Conservation (phyloP, 2,797 vertebrate species). For the Geotria australis region DNA sequence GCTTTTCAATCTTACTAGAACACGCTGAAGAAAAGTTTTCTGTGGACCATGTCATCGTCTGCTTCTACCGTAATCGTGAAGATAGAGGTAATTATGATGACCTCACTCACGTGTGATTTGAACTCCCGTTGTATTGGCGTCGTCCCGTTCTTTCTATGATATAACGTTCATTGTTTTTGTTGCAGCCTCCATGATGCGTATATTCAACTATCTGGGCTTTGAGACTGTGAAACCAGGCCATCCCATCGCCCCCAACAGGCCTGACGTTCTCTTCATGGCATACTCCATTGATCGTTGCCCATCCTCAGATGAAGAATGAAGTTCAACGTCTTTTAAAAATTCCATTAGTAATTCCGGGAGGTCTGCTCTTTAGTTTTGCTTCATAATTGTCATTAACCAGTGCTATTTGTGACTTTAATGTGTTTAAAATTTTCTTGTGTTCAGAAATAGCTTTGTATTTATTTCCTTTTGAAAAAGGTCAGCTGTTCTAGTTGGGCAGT, state of each 20-base stretch:
- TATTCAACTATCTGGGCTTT: slow-evolving; percentile 74
- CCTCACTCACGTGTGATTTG: neutral
- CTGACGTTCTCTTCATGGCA: slow-evolving; percentile 68
- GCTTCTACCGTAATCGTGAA: slow-evolving; percentile 75
- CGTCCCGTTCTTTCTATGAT: neutral
- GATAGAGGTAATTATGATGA: slow-evolving; percentile 38
- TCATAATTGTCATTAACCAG: neutral
- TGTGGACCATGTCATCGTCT: slow-evolving; percentile 68
- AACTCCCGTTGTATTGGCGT: neutral
- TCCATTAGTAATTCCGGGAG: neutral
- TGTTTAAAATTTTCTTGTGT: neutral
- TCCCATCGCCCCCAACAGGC: slow-evolving; percentile 37
- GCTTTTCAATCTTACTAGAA: slow-evolving; percentile 16
- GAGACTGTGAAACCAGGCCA: slow-evolving; percentile 61
- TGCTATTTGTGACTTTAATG: neutral
- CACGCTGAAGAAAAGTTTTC: slow-evolving; percentile 88
- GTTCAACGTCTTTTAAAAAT: neutral
- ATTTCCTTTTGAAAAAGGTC: neutral
- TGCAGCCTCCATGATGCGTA: slow-evolving; percentile 44
- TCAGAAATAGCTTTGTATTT: neutral
- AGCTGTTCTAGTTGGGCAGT: no score
- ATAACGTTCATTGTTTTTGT: neutral
- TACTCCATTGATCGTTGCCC: slow-evolving; percentile 54
- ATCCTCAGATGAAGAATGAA: slow-evolving; percentile 31
- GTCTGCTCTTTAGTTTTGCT: neutral